phyloP scores from a whole-genome alignment of 2,797 vertebrate genomes.

The Poliocrania exsul region DNA sequence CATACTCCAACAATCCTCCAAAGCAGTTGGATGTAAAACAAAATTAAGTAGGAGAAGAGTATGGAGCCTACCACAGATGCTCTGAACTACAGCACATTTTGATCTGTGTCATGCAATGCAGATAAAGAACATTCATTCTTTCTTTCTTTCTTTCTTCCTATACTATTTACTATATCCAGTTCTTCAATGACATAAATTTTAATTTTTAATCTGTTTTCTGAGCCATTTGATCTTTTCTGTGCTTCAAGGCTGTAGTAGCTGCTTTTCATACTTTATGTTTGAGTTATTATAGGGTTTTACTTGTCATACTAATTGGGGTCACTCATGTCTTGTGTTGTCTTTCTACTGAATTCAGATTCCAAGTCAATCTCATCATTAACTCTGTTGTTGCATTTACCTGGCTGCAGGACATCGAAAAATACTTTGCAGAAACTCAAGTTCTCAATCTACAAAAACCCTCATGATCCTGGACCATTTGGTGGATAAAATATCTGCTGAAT shows the following conservation, averaged over 20 bases:
- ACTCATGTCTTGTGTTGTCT: background rate
- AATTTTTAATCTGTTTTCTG: background rate
- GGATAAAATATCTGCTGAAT: background rate
- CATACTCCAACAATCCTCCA: background rate
- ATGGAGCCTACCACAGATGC: background rate
- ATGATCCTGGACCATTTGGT: accelerated
- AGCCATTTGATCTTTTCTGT: background rate
- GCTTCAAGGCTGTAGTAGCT: background rate
- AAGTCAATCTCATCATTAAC: background rate
- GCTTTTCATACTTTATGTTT: background rate
- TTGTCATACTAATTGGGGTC: background rate
- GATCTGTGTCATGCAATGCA: background rate
- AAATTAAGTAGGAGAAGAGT: background rate
- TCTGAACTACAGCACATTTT: background rate
- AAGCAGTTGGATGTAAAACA: background rate
- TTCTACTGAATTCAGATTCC: background rate
- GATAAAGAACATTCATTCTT: background rate
- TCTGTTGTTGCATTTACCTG: background rate
- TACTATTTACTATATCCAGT: background rate
- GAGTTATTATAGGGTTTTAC: conserved; percentile 2
- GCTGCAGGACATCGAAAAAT: background rate
- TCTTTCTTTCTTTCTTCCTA: background rate
- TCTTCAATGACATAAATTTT: background rate
- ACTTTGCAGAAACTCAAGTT: background rate
- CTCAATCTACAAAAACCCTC: background rate